Conservation (phyloP, 1,140 invertebrate species). For the Trachymyrmex septentrionalis region DNA sequence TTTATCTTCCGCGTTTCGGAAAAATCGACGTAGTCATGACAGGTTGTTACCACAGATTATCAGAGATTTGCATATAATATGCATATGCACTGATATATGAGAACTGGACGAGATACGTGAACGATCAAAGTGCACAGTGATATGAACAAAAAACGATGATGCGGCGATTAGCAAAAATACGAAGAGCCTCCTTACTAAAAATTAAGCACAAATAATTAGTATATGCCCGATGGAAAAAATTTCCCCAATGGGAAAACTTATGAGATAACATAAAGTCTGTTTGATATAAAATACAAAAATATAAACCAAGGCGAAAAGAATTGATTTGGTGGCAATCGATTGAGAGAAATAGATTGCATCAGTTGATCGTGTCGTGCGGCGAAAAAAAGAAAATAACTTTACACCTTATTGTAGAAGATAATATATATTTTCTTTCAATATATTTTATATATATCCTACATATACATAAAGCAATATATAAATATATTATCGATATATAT, state of each 20-base stretch:
- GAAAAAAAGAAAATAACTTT: conserved; percentile 67
- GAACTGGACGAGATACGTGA: conserved; percentile 22
- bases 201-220: not conserved
- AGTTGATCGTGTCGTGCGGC: conserved; percentile 12
- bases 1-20: not conserved
- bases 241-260: conserved; percentile 3
- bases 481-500: conserved; percentile 79
- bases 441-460: conserved; percentile 78
- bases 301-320: conserved; percentile 4
- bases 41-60: not conserved
- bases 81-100: conserved; percentile 46
- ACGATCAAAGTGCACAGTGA: not conserved
- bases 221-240: too few relatives aligned
- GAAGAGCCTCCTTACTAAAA: not conserved
- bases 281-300: not conserved
- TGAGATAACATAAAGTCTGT: not conserved
- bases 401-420: conserved; percentile 77
- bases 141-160: not conserved
- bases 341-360: conserved; percentile 71
- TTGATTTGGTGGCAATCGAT: not conserved
- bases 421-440: conserved; percentile 78
- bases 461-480: conserved; percentile 80
- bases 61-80: conserved; percentile 59
- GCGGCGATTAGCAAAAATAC: not conserved
- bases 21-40: conserved; percentile 32